Evolutionary conservation across 2,888 invertebrate species (phyloP).

Genomic region (Apamea epomidion): DNA sequence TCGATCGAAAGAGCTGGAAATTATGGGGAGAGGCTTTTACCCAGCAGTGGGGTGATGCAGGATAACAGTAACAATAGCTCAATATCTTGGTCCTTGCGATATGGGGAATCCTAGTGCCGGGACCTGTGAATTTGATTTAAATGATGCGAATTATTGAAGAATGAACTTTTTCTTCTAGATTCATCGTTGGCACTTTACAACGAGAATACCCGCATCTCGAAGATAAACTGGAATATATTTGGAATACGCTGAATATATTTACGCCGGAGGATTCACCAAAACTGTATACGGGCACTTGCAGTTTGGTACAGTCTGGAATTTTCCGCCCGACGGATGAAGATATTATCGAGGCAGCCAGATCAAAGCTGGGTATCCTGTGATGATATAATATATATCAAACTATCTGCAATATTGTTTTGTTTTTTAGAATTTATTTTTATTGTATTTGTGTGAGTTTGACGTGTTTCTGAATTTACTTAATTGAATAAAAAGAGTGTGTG

Average conservation of each 20-base stretch:
- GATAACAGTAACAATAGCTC: too few species aligned
- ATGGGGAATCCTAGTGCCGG: background rate
- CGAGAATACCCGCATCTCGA: constrained; percentile 91
- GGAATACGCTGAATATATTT: constrained; percentile 88
- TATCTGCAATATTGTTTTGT: background rate
- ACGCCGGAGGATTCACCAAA: constrained; percentile 78
- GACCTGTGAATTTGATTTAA: background rate
- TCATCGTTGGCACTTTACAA: constrained; percentile 89
- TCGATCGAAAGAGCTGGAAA: too few species aligned
- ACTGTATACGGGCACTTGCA: constrained; percentile 65
- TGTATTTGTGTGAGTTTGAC: constrained; percentile 40
- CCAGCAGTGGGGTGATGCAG: too few species aligned
- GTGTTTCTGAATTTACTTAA: constrained; percentile 34
- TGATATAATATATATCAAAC: background rate
- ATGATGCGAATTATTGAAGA: background rate
- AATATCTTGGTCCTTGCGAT: background rate
- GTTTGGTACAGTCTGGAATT: constrained; percentile 9
- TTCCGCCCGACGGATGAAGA: constrained; percentile 60
- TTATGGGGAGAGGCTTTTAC: too few species aligned
- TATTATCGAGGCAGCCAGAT: background rate
- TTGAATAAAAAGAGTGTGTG: constrained; percentile 49
- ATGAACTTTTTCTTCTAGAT: background rate
- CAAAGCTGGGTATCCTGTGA: background rate
- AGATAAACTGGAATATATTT: constrained; percentile 80
- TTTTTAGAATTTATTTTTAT: background rate